Base-by-base conservation (phyloP, 2,113 vertebrate genomes). In the Calcarius ornatus region DNA sequence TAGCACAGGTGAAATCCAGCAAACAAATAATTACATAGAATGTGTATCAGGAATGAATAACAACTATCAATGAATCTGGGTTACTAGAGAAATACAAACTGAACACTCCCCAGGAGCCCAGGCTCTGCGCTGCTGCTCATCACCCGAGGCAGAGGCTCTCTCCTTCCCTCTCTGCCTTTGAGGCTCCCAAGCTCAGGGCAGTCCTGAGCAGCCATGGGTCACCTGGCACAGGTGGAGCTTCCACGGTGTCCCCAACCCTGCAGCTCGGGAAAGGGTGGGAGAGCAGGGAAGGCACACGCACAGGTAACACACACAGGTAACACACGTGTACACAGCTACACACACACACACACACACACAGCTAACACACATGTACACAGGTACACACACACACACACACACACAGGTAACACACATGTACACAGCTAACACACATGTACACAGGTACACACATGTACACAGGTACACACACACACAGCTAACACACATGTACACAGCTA, bases 111-210 rank as follows among this genome's bases (percentile, higher is more conserved):
- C 47, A 8, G 3, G 7, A 14, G 33, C 38, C 85, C 72, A 38
- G 91, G 92, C 83, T 94, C 95, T 70, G 91, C 66, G 65, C 97
- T 93, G 97, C 97, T 96, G 95, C 94, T 97, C 97, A 95, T 95
- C 94, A 97, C 96, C 97, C 89, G 90, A 97, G 96, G 97, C 97
- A 96, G 97, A 87, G 54, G 77, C 96, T 71, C 76, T 56, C 95
- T 86, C 82, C 87, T 91, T 80, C 90, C 92, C 93, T 68, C 93
- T 95, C 96, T 84, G 86, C 90, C 88, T 92, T 96, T 80, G 91
- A 97, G 94, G 94, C 96, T 94, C 93, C 66, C 87, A 88, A 90
- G 92, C 96, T 88, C 94, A 76, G 88, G 95, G 94, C 96, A 96
- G 95, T 68, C 79, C 33, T 12, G 2, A 96, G 97, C 95, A 97